Percentiles rank a stretch among this genome's conserved stretches.
Evolutionary conservation across 2,113 vertebrate species (phyloP).

Genomic region (Platichthys flesus): DNA sequence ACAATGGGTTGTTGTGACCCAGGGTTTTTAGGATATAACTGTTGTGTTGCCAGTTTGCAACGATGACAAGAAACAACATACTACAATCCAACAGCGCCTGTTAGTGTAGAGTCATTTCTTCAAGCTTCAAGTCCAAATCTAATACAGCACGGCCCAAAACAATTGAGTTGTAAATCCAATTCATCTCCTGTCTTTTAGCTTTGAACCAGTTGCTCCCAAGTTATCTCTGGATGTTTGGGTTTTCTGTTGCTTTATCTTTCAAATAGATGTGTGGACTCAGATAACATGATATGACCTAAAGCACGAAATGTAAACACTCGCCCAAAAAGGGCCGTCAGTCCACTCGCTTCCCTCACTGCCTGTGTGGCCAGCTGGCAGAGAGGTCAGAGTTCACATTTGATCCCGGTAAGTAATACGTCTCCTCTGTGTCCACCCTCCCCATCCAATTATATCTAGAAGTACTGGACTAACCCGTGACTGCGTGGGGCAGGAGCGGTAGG

Average conservation of each 20-base stretch:
- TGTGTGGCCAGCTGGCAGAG: conserved; percentile 31
- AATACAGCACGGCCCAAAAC: not conserved
- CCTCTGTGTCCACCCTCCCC: conserved; percentile 1
- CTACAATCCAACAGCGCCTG: too few species aligned
- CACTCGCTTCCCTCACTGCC: not conserved
- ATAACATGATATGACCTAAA: not conserved
- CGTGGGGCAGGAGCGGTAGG: not conserved
- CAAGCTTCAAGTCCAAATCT: not conserved
- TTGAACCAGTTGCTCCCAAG: not conserved
- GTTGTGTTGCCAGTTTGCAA: not conserved
- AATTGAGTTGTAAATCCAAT: not conserved
- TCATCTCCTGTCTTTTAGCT: conserved; percentile 9
- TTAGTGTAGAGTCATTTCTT: not conserved
- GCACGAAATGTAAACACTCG: not conserved
- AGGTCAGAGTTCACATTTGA: conserved; percentile 65
- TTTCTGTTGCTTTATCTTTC: not conserved
- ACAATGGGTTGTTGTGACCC: not conserved
- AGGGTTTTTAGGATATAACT: not conserved
- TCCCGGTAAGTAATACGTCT: conserved; percentile 41
- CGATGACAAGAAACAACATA: not conserved
- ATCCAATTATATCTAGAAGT: conserved; percentile 53
- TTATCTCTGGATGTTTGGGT: not conserved
- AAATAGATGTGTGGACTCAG: not conserved
- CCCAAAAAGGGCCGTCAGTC: not conserved
- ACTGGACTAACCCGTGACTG: conserved; percentile 34